Evolutionary conservation across 2,113 vertebrate species (phyloP).

Genomic region (Cyphomyrus discorhynchus): DNA sequence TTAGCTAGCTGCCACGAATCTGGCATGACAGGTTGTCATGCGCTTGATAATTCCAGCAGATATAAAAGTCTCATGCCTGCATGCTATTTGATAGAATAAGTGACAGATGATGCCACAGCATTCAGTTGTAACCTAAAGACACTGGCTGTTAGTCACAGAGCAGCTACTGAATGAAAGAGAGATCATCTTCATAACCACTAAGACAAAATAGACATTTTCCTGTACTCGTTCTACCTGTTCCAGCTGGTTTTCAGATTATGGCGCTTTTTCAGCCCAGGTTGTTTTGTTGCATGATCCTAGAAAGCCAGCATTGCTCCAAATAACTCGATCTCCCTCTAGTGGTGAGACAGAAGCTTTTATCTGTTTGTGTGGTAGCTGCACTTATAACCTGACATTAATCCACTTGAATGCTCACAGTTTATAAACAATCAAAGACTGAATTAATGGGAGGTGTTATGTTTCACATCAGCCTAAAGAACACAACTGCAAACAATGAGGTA

Average conservation of each 20-base stretch:
- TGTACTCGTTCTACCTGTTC: neutral
- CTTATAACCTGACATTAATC: neutral
- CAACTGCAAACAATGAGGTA: slow-evolving; percentile 23
- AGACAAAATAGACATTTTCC: neutral
- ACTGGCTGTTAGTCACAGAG: neutral
- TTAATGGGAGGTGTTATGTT: neutral
- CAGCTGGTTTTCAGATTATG: neutral
- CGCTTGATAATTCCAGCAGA: neutral
- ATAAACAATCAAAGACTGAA: neutral
- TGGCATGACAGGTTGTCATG: neutral
- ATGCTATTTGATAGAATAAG: neutral
- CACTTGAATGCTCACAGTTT: neutral
- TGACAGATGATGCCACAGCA: neutral
- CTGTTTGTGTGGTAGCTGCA: neutral
- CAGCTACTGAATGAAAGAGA: neutral
- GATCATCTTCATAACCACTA: neutral
- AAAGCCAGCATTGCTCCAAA: neutral
- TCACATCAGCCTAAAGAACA: neutral
- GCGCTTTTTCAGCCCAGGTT: neutral
- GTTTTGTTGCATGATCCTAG: neutral
- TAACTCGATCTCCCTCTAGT: neutral
- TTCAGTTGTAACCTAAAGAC: neutral
- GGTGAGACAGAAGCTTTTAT: neutral
- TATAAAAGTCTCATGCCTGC: neutral
- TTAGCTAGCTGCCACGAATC: neutral